Base-by-base conservation (phyloP, 2,888 invertebrate species). In the Orthosia incerta region DNA sequence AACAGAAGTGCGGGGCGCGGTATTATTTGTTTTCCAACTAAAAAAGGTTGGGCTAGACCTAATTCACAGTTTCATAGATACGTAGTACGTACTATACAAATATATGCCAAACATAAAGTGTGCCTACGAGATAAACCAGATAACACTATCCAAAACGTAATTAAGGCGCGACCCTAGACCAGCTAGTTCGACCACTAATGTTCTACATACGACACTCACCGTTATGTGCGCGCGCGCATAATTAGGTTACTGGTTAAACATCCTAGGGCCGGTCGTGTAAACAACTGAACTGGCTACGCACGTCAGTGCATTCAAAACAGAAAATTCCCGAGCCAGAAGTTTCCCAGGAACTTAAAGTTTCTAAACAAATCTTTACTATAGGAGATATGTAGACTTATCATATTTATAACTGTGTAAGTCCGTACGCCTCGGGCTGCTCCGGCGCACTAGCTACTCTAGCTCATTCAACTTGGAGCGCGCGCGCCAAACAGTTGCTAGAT, bases 351-450 rank as follows among this genome's bases (percentile, higher is more conserved):
- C 67, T 78, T 68, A 51, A 76, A 71, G 69, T 71, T 77, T 57
- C 18, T 15, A 59, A 67, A 70, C 71, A 56, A 76, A 76, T 63
- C 56, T 66, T 61, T 69, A 60, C 68, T 71, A 71, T 69, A 60
- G 16, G 53, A 77, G 61, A 64, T 68, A 59, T n/a, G 50, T 59
- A 51, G 59, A 60, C 15, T 60, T 76, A 82, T 61, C 70, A 76
- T 75, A 85, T 72, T 70, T 76, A 82, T 85, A 85, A 82, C 79
- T 78, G 85, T 71, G 66, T 72, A 50, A 51, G 59, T 70, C 53
- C 31, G 69, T 61, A 48, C 39, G 48, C n/a, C 31, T 55, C 57
- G 11, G 16, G n/a, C 51, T 5, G 48, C 60, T 26, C 20, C 23
- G 31, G 51, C 55, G 56, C 70, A 64, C 31, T 15, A 20, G 59